Evolutionary conservation across 2,797 vertebrate species (phyloP).

Genomic region (Paguma larvata): DNA sequence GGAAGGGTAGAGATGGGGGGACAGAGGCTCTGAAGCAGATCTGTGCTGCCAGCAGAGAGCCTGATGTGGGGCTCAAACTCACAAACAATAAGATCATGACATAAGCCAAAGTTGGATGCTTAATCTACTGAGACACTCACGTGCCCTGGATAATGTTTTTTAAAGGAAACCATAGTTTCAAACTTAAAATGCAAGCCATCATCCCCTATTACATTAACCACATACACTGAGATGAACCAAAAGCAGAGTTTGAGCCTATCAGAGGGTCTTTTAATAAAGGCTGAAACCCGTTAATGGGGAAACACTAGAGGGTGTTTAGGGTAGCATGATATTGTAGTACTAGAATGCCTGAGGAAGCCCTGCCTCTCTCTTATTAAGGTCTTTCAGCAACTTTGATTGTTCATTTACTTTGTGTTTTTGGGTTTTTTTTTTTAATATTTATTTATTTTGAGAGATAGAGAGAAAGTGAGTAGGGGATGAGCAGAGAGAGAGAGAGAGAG

Average conservation of each 20-base stretch:
- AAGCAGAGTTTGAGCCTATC: not conserved
- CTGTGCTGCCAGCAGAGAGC: too few species aligned
- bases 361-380: not conserved
- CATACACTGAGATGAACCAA: not conserved
- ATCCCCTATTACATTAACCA: not conserved
- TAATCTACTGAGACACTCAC: too few species aligned
- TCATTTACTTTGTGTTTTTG: not conserved
- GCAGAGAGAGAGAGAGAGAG: too few species aligned
- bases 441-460: too few species aligned
- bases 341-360: not conserved
- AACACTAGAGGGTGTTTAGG: not conserved
- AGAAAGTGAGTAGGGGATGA: too few species aligned
- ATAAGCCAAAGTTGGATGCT: too few species aligned
- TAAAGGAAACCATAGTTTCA: conserved; percentile 34
- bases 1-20: too few species aligned
- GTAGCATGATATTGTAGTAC: not conserved
- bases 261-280: not conserved
- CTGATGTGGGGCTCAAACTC: too few species aligned
- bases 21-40: too few species aligned
- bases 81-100: too few species aligned
- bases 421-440: not conserved
- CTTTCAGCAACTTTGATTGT: not conserved
- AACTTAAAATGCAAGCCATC: not conserved
- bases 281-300: conserved; percentile 5
- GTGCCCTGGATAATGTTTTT: not conserved